phyloP scores from a whole-genome alignment of 2,888 invertebrate species.

The Hylaea fasciaria region DNA sequence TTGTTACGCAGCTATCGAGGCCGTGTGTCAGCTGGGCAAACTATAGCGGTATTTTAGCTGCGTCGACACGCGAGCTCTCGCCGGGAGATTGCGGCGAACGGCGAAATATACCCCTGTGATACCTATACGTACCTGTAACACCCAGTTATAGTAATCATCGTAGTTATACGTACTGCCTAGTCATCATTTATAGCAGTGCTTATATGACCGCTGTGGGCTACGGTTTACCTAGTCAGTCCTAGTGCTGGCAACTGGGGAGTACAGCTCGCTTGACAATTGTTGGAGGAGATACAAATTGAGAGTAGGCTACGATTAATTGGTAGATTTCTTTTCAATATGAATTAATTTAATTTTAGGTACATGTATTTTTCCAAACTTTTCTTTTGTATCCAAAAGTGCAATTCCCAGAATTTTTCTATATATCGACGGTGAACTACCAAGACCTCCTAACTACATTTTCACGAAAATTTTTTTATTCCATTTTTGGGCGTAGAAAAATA shows the following conservation, averaged over 20 bases:
- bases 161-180: no score
- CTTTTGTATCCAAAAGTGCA: no score
- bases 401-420: no score
- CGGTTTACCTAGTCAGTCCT: conserved; percentile 3
- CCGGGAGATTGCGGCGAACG: conserved; percentile 62
- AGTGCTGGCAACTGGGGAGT: background rate
- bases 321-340: no score
- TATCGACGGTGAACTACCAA: no score
- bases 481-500: no score
- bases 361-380: no score
- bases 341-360: no score
- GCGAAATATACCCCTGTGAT: conserved; percentile 61
- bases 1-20: background rate
- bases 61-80: conserved; percentile 66
- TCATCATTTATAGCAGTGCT: background rate
- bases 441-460: no score
- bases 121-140: conserved; percentile 44
- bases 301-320: background rate
- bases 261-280: background rate
- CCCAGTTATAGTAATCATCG: conserved; percentile 8
- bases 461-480: no score
- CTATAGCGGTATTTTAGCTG: conserved; percentile 69
- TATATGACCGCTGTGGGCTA: no score
- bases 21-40: conserved; percentile 51
- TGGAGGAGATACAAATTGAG: background rate